A percentile compares a stretch with the other conserved stretches of the same genome.
Conservation (phyloP, 2,888 invertebrate genomes). For the Idaea biselata region DNA sequence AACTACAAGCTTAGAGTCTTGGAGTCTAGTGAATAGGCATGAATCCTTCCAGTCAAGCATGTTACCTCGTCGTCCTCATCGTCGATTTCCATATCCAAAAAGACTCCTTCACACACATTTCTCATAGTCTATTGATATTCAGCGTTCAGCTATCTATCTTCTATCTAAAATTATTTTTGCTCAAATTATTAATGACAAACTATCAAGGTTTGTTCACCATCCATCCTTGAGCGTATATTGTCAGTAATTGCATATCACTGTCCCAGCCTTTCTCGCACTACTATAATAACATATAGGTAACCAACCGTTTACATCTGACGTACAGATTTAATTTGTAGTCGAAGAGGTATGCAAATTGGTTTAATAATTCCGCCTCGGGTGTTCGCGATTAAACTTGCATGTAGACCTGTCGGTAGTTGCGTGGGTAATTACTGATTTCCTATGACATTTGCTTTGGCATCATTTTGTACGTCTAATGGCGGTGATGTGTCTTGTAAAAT, state of each 20-base stretch:
- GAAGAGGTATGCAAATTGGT: neutral
- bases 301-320: slow-evolving; percentile 1
- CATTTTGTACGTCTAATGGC: neutral
- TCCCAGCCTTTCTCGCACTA: neutral
- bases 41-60: too few relatives aligned
- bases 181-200: too few relatives aligned
- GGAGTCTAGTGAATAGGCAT: too few relatives aligned
- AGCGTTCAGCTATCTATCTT: too few relatives aligned
- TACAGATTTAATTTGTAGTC: neutral
- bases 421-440: neutral
- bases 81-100: too few relatives aligned
- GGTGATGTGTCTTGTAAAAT: neutral
- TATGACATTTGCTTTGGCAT: neutral
- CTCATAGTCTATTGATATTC: too few relatives aligned
- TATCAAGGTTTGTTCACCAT: too few relatives aligned
- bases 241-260: neutral
- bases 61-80: too few relatives aligned
- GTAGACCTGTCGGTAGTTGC: neutral
- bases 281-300: neutral
- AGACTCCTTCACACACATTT: too few relatives aligned
- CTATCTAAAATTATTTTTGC: too few relatives aligned
- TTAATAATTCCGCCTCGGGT: neutral
- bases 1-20: too few relatives aligned
- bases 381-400: neutral
- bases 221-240: neutral